phyloP scores from a whole-genome alignment of 2,113 vertebrate genomes.

The Ictalurus furcatus region DNA sequence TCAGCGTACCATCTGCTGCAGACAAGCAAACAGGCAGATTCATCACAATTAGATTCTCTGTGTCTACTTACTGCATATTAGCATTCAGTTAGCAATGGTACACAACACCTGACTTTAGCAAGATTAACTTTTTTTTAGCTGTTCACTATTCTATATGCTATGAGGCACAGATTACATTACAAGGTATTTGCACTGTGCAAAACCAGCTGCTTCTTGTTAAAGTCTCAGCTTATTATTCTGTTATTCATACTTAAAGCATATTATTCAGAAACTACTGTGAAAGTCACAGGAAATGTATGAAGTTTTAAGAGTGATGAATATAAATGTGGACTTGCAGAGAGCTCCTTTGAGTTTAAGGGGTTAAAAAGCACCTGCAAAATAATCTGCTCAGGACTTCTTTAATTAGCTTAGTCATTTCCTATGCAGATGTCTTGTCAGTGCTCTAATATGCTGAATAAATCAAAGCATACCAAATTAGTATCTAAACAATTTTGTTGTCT shows the following conservation, averaged over 20 bases:
- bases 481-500: slow-evolving; percentile 19
- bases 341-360: background rate
- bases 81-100: slow-evolving; percentile 37
- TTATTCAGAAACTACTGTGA: background rate
- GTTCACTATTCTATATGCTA: background rate
- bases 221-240: background rate
- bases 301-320: background rate
- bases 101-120: background rate
- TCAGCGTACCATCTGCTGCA: slow-evolving; percentile 64
- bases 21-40: slow-evolving; percentile 63
- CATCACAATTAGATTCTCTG: slow-evolving; percentile 72
- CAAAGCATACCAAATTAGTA: slow-evolving; percentile 8
- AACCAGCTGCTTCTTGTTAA: background rate
- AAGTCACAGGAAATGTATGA: background rate
- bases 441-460: slow-evolving; percentile 20
- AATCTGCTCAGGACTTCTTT: slow-evolving; percentile 29
- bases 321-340: background rate
- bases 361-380: slow-evolving; percentile 35
- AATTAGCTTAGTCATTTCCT: slow-evolving; percentile 30
- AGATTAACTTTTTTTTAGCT: background rate
- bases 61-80: slow-evolving; percentile 62
- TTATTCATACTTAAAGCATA: background rate
- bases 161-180: background rate
- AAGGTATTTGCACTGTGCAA: background rate
- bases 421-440: slow-evolving; percentile 16